These are phyloP conservation scores for Echeneis naucrates DNA, from an alignment of 2,797 vertebrate genomes.

Conservation along the genomic window DNA sequence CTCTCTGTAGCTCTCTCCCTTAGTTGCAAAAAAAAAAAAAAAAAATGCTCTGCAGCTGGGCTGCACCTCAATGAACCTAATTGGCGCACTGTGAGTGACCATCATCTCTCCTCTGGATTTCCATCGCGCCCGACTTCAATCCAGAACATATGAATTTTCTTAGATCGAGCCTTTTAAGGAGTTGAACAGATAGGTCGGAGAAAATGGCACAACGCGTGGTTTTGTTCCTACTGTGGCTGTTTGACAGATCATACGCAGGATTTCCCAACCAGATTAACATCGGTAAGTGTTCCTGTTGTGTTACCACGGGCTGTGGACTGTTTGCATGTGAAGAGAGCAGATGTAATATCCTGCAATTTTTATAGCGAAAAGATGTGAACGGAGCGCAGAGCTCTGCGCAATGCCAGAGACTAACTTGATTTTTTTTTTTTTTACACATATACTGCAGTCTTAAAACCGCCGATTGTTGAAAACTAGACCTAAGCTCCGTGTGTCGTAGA, in stretches of 20 bases:
- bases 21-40: slow-evolving; percentile 75
- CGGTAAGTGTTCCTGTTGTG: slow-evolving; percentile 87
- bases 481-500: neutral
- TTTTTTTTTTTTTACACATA: no score
- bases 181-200: slow-evolving; percentile 87
- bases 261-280: slow-evolving; percentile 99
- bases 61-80: slow-evolving; percentile 90
- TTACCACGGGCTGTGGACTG: neutral
- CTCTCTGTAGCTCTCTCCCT: slow-evolving; percentile 54
- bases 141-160: slow-evolving; percentile 87
- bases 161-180: slow-evolving; percentile 86
- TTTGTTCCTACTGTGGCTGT: slow-evolving; percentile 91
- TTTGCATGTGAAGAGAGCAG: neutral
- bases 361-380: slow-evolving; percentile 17
- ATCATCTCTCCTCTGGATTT: slow-evolving; percentile 80
- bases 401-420: slow-evolving; percentile 63
- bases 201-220: slow-evolving; percentile 93
- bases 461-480: slow-evolving; percentile 36
- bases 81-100: slow-evolving; percentile 89
- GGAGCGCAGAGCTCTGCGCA: slow-evolving; percentile 72
- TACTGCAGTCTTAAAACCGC: slow-evolving; percentile 29
- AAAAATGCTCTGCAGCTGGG: slow-evolving; percentile 84
- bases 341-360: slow-evolving; percentile 19
- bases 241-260: slow-evolving; percentile 89
- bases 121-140: slow-evolving; percentile 80